Conservation (phyloP, 2,113 vertebrate genomes). For the Tachysurus fulvidraco region DNA sequence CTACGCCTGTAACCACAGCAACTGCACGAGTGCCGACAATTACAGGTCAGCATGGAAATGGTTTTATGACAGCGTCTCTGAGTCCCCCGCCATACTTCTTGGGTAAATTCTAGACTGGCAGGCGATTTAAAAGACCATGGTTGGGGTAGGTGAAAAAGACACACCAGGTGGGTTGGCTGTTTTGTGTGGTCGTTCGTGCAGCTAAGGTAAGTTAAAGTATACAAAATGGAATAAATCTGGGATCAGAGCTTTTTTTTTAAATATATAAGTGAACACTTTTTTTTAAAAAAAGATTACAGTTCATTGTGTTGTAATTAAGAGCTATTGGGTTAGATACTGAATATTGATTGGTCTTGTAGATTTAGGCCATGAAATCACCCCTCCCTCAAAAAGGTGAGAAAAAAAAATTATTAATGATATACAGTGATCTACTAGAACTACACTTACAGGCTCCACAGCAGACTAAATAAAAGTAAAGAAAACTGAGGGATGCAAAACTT, state of each 20-base stretch:
- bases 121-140: constrained; percentile 2
- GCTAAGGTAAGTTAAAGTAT: background rate
- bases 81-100: background rate
- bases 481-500: constrained; percentile 63
- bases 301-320: background rate
- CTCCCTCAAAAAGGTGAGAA: no score
- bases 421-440: background rate
- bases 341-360: background rate
- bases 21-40: constrained; percentile 53
- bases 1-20: constrained; percentile 63
- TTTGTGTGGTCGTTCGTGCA: background rate
- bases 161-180: background rate
- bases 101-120: constrained; percentile 11
- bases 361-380: background rate
- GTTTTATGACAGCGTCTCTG: constrained; percentile 58
- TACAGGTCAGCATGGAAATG: constrained; percentile 56
- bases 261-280: background rate
- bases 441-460: background rate
- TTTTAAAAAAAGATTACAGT: background rate
- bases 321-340: background rate
- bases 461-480: background rate
- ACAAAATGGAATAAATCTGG: background rate
- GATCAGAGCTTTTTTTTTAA: background rate
- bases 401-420: no score
- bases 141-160: background rate